These are phyloP conservation scores for Brenthis hecate DNA, from an alignment of 2,888 invertebrate species.

Conservation along the genomic window DNA sequence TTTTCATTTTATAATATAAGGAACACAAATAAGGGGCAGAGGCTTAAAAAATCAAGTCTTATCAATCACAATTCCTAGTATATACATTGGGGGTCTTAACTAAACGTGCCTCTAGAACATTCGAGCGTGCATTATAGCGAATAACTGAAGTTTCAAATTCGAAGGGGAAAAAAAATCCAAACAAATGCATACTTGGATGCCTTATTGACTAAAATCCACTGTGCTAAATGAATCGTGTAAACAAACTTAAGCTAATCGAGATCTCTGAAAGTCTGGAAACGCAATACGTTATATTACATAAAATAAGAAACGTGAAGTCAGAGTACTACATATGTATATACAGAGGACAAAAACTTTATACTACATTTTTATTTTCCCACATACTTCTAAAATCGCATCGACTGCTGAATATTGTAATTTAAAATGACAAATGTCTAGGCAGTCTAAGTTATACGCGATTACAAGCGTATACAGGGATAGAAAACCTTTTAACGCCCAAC, in stretches of 20 bases:
- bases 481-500: neutral
- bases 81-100: constrained; percentile 52
- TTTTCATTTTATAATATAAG: constrained; percentile 46
- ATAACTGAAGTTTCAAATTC: neutral
- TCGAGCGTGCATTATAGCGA: constrained; percentile 49
- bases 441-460: constrained; percentile 16
- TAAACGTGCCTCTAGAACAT: constrained; percentile 44
- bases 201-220: constrained; percentile 60
- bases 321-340: constrained; percentile 24
- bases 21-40: constrained; percentile 64
- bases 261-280: constrained; percentile 83
- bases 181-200: constrained; percentile 15
- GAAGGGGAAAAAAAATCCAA: constrained; percentile 14
- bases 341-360: constrained; percentile 25
- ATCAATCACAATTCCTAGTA: constrained; percentile 55
- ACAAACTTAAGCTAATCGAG: constrained; percentile 78
- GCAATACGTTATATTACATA: constrained; percentile 74
- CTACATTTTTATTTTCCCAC: constrained; percentile 2
- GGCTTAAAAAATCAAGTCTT: constrained; percentile 54
- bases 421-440: too few species aligned
- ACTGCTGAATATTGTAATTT: constrained; percentile 18
- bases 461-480: constrained; percentile 3
- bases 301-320: constrained; percentile 59
- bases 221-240: constrained; percentile 74
- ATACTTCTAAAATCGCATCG: constrained; percentile 21